Evolutionary conservation across 2,113 vertebrate species (phyloP).

Genomic region (Plotosus lineatus): DNA sequence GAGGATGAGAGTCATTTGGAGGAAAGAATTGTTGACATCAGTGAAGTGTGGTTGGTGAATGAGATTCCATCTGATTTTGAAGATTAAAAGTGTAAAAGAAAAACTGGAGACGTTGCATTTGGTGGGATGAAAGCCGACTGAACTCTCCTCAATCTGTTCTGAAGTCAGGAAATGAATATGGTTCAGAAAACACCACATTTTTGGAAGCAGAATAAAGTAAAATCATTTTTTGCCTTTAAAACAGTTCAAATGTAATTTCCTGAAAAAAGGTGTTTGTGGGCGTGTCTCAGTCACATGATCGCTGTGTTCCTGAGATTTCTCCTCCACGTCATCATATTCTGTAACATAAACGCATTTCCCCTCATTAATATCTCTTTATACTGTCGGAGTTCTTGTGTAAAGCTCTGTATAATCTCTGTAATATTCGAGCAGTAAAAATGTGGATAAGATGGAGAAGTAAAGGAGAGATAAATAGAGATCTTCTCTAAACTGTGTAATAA

Average conservation of each 20-base stretch:
- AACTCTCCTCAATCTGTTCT: too few relatives aligned
- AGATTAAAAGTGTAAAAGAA: too few relatives aligned
- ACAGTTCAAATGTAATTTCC: background rate
- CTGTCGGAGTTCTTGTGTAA: background rate
- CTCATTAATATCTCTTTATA: background rate
- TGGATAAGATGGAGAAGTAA: too few relatives aligned
- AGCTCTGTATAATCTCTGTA: background rate
- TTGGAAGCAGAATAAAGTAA: background rate
- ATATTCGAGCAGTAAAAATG: background rate
- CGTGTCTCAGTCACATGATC: conserved; percentile 14
- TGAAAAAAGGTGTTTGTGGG: background rate
- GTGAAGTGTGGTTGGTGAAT: too few relatives aligned
- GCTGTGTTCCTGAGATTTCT: conserved; percentile 10
- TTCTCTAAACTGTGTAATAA: too few relatives aligned
- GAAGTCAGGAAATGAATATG: background rate
- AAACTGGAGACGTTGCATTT: too few relatives aligned
- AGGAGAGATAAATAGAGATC: too few relatives aligned
- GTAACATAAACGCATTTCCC: conserved; percentile 9
- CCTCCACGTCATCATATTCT: background rate
- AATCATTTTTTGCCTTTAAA: background rate
- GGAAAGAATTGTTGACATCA: too few relatives aligned
- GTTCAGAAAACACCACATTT: background rate
- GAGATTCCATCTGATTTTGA: too few relatives aligned
- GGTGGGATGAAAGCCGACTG: too few relatives aligned
- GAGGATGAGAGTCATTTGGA: too few relatives aligned